Evolutionary conservation across 2,797 vertebrate species (phyloP).

Genomic region (Enteromius treurensis): DNA sequence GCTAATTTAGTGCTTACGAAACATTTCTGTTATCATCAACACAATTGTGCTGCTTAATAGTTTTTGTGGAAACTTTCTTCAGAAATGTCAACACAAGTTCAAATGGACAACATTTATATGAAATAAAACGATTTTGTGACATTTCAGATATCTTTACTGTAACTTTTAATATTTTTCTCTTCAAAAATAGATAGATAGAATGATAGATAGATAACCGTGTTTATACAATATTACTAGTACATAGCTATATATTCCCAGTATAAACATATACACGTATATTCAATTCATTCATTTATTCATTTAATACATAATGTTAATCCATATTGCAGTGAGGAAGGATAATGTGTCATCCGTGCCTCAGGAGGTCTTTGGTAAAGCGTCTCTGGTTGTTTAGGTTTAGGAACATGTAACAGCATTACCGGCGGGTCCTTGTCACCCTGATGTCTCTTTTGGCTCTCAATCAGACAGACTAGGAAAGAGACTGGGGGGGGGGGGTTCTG

Average conservation of each 20-base stretch:
- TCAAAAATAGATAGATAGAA: too few species aligned
- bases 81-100: neutral
- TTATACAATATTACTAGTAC: neutral
- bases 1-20: neutral
- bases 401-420: conserved; percentile 9
- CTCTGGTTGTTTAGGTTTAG: conserved; percentile 12
- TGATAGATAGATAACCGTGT: neutral
- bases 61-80: neutral
- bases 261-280: neutral
- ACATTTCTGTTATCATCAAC: neutral
- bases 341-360: neutral
- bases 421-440: conserved; percentile 20
- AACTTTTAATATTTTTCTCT: neutral
- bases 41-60: neutral
- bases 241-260: neutral
- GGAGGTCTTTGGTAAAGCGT: neutral
- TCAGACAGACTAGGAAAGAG: neutral
- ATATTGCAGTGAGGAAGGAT: neutral
- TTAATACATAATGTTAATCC: neutral
- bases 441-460: conserved; percentile 9
- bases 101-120: neutral
- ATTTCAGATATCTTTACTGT: neutral
- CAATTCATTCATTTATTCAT: too few species aligned
- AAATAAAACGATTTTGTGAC: too few species aligned
- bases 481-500: too few species aligned